phyloP scores from a whole-genome alignment of 2,888 invertebrate genomes.

The Morpho achilles region DNA sequence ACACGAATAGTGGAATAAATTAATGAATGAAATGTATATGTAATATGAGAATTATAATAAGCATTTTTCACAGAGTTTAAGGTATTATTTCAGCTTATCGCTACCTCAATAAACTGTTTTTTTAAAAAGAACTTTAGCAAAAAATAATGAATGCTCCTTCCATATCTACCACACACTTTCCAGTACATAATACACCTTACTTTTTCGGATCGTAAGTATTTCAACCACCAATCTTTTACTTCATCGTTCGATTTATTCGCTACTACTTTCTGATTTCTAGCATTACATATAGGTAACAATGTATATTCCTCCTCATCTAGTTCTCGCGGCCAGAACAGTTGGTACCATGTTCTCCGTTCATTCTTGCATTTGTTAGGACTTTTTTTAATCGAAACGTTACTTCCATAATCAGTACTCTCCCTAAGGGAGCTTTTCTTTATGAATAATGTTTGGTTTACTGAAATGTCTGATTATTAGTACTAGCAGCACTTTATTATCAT shows the following conservation, averaged over 20 bases:
- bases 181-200: constrained; percentile 26
- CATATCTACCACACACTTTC: too few relatives aligned
- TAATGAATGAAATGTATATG: too few relatives aligned
- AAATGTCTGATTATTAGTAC: background rate
- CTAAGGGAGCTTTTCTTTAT: constrained; percentile 25
- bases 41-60: too few relatives aligned
- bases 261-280: constrained; percentile 28
- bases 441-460: constrained; percentile 13
- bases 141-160: too few relatives aligned
- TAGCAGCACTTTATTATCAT: too few relatives aligned
- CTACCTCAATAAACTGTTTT: too few relatives aligned
- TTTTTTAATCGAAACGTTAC: constrained; percentile 12
- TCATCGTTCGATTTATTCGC: constrained; percentile 24
- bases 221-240: constrained; percentile 56
- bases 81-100: too few relatives aligned
- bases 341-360: constrained; percentile 39
- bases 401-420: constrained; percentile 13
- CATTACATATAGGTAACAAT: constrained; percentile 47
- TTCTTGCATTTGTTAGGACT: constrained; percentile 20
- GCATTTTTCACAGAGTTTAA: too few relatives aligned
- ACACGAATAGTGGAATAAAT: too few relatives aligned
- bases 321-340: constrained; percentile 37
- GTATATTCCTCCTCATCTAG: constrained; percentile 48
- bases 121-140: too few relatives aligned
- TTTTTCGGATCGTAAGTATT: constrained; percentile 46